Evolutionary conservation across 2,797 vertebrate genomes (phyloP).

Genomic region (Semotilus atromaculatus): DNA sequence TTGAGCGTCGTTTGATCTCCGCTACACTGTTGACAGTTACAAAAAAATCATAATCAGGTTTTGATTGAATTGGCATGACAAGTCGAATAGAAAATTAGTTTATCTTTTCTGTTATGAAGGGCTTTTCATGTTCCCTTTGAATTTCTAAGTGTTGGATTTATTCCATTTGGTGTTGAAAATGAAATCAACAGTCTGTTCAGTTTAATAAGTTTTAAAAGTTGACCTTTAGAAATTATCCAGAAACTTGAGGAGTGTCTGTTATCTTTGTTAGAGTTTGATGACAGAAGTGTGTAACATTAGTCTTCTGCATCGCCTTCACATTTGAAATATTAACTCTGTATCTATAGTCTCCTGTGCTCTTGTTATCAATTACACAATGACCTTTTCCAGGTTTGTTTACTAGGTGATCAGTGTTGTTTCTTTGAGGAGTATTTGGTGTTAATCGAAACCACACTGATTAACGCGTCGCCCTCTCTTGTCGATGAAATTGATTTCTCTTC

Average conservation of each 20-base stretch:
- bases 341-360: background rate
- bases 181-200: background rate
- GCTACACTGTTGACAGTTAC: background rate
- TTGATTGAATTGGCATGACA: slow-evolving; percentile 2
- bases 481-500: slow-evolving; percentile 17
- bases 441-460: slow-evolving; percentile 16
- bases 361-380: slow-evolving; percentile 9
- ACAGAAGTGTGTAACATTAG: background rate
- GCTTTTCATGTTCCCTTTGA: slow-evolving; percentile 26
- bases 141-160: slow-evolving; percentile 2
- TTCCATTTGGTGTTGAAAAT: slow-evolving; percentile 38
- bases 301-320: background rate
- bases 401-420: slow-evolving; percentile 4
- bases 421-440: background rate
- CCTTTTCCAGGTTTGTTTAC: slow-evolving; percentile 13
- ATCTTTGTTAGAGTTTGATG: background rate
- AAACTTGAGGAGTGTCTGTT: background rate
- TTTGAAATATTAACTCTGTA: background rate
- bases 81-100: slow-evolving; percentile 18
- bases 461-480: background rate
- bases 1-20: background rate
- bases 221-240: background rate
- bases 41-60: background rate
- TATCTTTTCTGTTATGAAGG: slow-evolving; percentile 16
- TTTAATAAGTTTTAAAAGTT: background rate